Percentiles rank a stretch among this genome's conserved stretches.
phyloP scores from a whole-genome alignment of 30 jellyfish, hydroid and myxozoan species.

The Cassiopea andromeda region DNA sequence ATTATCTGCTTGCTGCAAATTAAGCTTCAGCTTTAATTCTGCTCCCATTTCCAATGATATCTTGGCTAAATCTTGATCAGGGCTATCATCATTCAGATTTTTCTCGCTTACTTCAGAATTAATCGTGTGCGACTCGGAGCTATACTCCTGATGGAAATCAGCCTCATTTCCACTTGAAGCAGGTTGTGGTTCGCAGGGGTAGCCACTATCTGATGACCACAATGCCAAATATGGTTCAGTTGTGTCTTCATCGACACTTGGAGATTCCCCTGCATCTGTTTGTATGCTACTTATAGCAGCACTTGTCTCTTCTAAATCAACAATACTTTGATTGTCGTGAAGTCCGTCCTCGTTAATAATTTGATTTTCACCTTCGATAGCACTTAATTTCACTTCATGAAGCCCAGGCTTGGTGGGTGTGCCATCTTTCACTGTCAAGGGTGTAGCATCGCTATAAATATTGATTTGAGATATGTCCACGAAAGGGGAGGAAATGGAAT shows the following conservation, averaged over 20 bases:
- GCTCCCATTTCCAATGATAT: not conserved
- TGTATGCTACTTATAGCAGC: slow-evolving; percentile 77
- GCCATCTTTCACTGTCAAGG: not conserved
- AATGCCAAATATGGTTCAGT: slow-evolving; percentile 39
- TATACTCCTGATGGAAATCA: slow-evolving; percentile 23
- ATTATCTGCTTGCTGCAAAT: not conserved
- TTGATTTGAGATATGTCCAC: not conserved
- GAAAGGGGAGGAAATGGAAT: not conserved
- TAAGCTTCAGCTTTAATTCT: not conserved
- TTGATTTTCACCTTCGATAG: not conserved
- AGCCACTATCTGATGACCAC: slow-evolving; percentile 58
- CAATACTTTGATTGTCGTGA: slow-evolving; percentile 24
- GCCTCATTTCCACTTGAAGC: slow-evolving; percentile 26
- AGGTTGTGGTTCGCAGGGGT: slow-evolving; percentile 17
- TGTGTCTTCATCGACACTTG: slow-evolving; percentile 59
- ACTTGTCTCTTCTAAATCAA: slow-evolving; percentile 64
- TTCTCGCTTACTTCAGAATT: not conserved
- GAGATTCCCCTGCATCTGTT: slow-evolving; percentile 40
- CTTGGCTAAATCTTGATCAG: not conserved
- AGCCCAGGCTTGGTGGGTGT: not conserved
- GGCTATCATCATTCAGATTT: not conserved
- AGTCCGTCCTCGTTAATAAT: not conserved
- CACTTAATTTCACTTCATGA: not conserved
- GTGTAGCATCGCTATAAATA: not conserved
- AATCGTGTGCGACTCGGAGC: not conserved